phyloP scores from a whole-genome alignment of 2,113 vertebrate genomes.

The Sander lucioperca region DNA sequence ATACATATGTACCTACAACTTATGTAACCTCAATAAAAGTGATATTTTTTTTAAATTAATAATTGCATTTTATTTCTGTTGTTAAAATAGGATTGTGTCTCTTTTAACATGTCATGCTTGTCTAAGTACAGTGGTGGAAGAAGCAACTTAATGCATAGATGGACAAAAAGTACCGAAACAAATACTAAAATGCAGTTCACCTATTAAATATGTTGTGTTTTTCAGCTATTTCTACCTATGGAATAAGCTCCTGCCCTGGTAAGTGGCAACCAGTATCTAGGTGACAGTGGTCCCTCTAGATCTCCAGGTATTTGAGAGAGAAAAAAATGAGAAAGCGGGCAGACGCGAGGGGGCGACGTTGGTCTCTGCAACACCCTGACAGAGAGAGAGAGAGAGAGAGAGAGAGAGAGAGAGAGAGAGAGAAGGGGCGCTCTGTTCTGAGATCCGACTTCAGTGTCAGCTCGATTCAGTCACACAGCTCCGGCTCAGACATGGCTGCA shows the following conservation, averaged over 20 bases:
- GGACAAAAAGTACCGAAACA: background rate
- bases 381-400: conserved; percentile 5
- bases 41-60: no score
- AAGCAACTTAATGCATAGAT: no score
- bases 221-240: background rate
- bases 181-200: background rate
- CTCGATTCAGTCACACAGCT: conserved; percentile 80
- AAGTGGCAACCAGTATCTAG: background rate
- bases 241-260: background rate
- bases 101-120: no score
- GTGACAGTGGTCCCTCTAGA: background rate
- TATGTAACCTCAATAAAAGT: no score
- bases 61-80: no score
- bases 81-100: no score
- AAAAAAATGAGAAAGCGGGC: conserved; percentile 14
- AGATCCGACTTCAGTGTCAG: conserved; percentile 72
- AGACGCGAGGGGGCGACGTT: conserved; percentile 81
- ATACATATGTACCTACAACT: no score
- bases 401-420: background rate
- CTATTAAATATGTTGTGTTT: background rate
- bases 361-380: conserved; percentile 67
- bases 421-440: background rate
- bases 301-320: background rate
- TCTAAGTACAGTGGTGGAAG: background rate
- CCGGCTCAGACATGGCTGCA: conserved; percentile 76